Base-by-base conservation (phyloP, 2,797 vertebrate species). In the Diplodus sargus region DNA sequence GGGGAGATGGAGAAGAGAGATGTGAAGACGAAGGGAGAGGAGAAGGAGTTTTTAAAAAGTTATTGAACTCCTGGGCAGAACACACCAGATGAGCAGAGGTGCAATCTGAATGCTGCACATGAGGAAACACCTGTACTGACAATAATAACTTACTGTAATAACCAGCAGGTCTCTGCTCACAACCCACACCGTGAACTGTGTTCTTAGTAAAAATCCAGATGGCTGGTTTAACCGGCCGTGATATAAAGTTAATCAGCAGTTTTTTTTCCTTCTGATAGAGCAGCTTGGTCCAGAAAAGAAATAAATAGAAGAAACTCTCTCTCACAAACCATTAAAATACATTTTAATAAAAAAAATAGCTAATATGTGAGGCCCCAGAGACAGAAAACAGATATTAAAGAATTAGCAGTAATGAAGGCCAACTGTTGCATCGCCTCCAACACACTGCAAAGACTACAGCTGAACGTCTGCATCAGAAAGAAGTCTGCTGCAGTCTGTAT, bases 191-290 rank as follows among this genome's bases (percentile, higher is more conserved):
- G 11, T 16, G 30, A 22, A 11, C 51, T 47, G 18, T 42, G 3
- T n/a, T 51, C 42, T 34, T 13, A 13, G 22, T 28, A 8, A 18
- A 49, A 30, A 65, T 70, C 54, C 65, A 78, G 34, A 63, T 47
- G 20, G 11, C 4, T 49, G 1, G 4, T 67, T 72, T 14, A 28
- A 20, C 12, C 18, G 28, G 52, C 48, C 22, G 13, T 34, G 34
- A 62, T 57, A 12, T 6, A 3, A 30, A 47, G 11, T 39, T 66
- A 18, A 49, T 68, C 53, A 22, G 10, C 9, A 20, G 0, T 0
- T 28, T 16, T 48, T 11, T 52, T 45, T 23, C 9, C 23, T 39
- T 48, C 18, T 56, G n/a, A 18, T 10, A 43, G 15, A 30, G 4
- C 14, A 52, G 16, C 11, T 28, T 2, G 34, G 14, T 34, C 2